Evolutionary conservation across 2,888 invertebrate species (phyloP).

Genomic region (Nyleta sp.): DNA sequence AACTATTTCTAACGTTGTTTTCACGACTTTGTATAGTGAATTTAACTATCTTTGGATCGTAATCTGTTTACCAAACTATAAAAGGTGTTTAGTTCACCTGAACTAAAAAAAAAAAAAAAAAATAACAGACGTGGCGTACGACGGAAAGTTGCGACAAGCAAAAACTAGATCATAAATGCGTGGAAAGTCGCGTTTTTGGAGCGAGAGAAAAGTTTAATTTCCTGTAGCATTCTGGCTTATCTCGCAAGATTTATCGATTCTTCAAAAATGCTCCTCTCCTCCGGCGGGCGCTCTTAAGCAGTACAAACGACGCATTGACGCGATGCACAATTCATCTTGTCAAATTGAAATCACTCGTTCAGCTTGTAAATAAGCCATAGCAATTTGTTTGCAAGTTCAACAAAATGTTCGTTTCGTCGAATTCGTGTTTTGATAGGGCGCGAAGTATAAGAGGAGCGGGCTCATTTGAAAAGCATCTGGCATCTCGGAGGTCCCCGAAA

Average conservation of each 20-base stretch:
- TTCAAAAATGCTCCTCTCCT: conserved; percentile 61
- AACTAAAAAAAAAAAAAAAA: not conserved
- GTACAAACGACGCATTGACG: conserved; percentile 12
- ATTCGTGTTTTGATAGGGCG: too few species aligned
- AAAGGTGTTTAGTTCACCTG: too few species aligned
- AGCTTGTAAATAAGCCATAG: too few species aligned
- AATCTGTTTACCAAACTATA: too few species aligned
- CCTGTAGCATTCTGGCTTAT: conserved; percentile 72
- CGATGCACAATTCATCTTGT: conserved; percentile 8
- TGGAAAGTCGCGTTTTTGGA: not conserved
- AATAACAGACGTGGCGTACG: not conserved
- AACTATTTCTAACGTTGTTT: too few species aligned
- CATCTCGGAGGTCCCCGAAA: too few species aligned
- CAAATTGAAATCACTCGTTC: conserved; percentile 6
- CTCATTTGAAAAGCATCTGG: too few species aligned
- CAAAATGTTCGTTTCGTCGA: too few species aligned
- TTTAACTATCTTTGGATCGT: too few species aligned
- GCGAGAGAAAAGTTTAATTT: conserved; percentile 72
- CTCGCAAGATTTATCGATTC: conserved; percentile 72
- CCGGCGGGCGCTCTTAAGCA: not conserved
- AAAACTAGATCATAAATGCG: conserved; percentile 24
- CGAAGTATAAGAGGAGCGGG: too few species aligned
- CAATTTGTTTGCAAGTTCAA: too few species aligned
- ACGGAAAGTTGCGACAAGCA: conserved; percentile 10
- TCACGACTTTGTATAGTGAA: too few species aligned